Conservation (phyloP, 1,140 invertebrate species). For the Drosophila kikkawai region DNA sequence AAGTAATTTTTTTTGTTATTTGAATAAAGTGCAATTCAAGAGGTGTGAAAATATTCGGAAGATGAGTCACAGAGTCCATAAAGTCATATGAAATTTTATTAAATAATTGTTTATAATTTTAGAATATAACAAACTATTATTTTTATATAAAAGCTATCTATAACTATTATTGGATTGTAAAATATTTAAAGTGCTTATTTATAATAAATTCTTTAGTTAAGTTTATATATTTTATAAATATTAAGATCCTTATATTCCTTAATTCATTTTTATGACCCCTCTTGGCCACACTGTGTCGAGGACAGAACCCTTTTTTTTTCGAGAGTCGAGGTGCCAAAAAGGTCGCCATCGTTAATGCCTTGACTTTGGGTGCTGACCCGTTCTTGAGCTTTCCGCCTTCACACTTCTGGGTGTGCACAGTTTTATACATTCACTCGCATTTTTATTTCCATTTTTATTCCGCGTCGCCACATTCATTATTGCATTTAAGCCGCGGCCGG, state of each 20-base stretch:
- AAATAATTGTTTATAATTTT: neutral
- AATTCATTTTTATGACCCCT: neutral
- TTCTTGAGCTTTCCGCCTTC: constrained; percentile 22
- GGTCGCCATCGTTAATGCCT: constrained; percentile 33
- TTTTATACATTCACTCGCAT: constrained; percentile 18
- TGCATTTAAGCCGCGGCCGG: constrained; percentile 58
- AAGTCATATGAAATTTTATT: neutral
- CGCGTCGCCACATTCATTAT: constrained; percentile 56
- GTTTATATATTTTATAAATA: neutral
- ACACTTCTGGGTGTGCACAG: constrained; percentile 25
- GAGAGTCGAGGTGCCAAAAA: constrained; percentile 26
- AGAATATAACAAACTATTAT: too few relatives aligned
- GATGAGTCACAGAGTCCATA: neutral
- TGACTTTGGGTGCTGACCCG: constrained; percentile 31
- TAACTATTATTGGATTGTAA: neutral
- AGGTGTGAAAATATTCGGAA: neutral
- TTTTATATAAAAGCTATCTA: neutral
- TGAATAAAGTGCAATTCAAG: too few relatives aligned
- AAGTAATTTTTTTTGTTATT: too few relatives aligned
- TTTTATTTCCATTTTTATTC: constrained; percentile 30
- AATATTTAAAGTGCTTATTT: neutral
- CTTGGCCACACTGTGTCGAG: neutral
- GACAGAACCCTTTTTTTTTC: constrained; percentile 4
- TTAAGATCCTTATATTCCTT: neutral
- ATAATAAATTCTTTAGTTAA: neutral